Evolutionary conservation across 2,888 invertebrate genomes (phyloP).

Genomic region (Nymphalis c-album): DNA sequence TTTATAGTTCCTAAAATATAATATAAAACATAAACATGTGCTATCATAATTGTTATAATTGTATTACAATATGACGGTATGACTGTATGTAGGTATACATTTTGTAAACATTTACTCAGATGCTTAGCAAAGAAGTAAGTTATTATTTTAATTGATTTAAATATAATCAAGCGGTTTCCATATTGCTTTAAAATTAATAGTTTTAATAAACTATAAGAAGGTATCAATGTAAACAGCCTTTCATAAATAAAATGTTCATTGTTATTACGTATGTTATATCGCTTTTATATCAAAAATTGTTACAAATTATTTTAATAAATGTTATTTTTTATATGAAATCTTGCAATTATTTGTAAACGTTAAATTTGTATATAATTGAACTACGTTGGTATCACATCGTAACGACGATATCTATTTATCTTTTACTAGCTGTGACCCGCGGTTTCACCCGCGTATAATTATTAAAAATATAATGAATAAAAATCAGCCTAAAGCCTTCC

Average conservation of each 20-base stretch:
- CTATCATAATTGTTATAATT: conserved; percentile 1
- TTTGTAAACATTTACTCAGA: conserved; percentile 4
- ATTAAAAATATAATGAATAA: too few relatives aligned
- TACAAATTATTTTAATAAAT: conserved; percentile 32
- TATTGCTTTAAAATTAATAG: neutral
- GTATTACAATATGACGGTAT: neutral
- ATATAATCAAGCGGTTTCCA: neutral
- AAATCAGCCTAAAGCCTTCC: too few relatives aligned
- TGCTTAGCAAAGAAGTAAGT: conserved; percentile 3
- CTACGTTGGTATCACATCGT: too few relatives aligned
- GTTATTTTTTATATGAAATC: conserved; percentile 16
- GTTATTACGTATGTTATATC: conserved; percentile 19
- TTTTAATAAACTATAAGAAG: neutral
- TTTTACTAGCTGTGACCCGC: too few relatives aligned
- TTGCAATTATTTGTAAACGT: too few relatives aligned
- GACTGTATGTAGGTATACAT: neutral
- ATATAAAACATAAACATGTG: neutral
- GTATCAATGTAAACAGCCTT: neutral
- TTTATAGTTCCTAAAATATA: conserved; percentile 29
- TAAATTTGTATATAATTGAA: too few relatives aligned
- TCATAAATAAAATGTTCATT: conserved; percentile 21
- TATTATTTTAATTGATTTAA: neutral
- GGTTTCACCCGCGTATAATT: too few relatives aligned
- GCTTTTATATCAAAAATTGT: conserved; percentile 33
- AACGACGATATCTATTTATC: too few relatives aligned